These are phyloP conservation scores for Cyanocitta stelleri DNA, from an alignment of 2,113 vertebrate species.

Conservation along the genomic window DNA sequence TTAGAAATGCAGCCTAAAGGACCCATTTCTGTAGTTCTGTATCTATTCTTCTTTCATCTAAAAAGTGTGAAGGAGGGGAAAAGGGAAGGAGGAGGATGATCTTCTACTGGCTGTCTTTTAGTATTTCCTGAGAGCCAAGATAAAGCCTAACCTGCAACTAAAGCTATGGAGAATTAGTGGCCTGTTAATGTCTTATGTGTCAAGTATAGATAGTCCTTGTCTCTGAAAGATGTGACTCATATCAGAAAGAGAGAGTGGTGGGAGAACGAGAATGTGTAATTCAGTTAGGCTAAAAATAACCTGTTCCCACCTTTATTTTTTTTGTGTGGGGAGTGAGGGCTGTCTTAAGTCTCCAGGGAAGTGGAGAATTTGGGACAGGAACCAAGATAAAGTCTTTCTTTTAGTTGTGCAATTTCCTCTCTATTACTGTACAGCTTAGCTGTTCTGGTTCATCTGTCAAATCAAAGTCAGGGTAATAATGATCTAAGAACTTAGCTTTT, in stretches of 20 bases:
- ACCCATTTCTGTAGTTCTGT: neutral
- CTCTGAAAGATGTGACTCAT: slow-evolving; percentile 32
- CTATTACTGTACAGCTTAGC: neutral
- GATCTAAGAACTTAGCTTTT: neutral
- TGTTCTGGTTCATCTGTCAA: neutral
- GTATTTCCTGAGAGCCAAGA: neutral
- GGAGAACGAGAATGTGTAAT: slow-evolving; percentile 29
- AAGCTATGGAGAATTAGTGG: neutral
- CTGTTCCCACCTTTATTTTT: neutral
- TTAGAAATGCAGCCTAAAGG: neutral
- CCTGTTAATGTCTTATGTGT: neutral
- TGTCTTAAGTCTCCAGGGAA: neutral
- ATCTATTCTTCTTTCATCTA: neutral
- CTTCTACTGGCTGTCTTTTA: neutral
- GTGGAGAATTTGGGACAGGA: slow-evolving; percentile 16
- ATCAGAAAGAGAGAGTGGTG: slow-evolving; percentile 2
- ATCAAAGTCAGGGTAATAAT: neutral
- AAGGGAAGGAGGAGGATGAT: neutral
- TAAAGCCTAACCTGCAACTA: neutral
- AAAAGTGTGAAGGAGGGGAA: neutral
- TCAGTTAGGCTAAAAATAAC: slow-evolving; percentile 13
- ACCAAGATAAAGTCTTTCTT: neutral
- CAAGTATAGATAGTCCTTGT: neutral
- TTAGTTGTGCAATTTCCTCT: neutral
- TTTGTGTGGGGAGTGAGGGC: neutral